Conservation (phyloP, 2,113 vertebrate genomes). For the Tylochromis polylepis region DNA sequence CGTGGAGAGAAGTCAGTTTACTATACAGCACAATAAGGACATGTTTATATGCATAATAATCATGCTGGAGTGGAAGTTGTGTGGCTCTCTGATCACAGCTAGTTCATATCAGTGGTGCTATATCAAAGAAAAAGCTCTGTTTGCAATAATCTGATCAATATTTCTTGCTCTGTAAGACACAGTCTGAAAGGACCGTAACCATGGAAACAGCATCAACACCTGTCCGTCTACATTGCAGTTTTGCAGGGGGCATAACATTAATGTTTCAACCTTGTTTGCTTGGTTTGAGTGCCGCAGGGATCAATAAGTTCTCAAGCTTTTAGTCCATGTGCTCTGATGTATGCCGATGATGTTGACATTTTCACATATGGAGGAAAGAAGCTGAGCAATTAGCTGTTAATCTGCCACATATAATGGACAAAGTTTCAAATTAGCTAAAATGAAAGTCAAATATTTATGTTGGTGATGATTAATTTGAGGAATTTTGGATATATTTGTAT, state of each 20-base stretch:
- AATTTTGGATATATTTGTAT: background rate
- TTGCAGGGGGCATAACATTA: background rate
- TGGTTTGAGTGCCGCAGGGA: background rate
- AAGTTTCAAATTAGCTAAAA: background rate
- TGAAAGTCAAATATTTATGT: background rate
- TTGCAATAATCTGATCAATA: background rate
- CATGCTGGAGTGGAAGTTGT: background rate
- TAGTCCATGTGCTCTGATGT: background rate
- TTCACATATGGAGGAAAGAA: background rate
- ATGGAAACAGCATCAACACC: background rate
- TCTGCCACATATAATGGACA: background rate
- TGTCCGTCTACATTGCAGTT: background rate
- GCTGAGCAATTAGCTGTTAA: background rate
- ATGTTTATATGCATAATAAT: background rate
- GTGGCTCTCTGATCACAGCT: background rate
- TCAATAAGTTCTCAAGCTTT: background rate
- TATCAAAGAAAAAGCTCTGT: background rate
- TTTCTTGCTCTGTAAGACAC: background rate
- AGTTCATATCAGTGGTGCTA: background rate
- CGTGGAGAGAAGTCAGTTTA: background rate
- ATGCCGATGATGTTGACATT: background rate
- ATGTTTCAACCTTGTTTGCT: background rate
- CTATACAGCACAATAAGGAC: background rate
- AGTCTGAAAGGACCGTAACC: background rate
- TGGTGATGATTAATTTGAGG: background rate